phyloP scores from a whole-genome alignment of 2,113 vertebrate species.

The Thermophis baileyi region DNA sequence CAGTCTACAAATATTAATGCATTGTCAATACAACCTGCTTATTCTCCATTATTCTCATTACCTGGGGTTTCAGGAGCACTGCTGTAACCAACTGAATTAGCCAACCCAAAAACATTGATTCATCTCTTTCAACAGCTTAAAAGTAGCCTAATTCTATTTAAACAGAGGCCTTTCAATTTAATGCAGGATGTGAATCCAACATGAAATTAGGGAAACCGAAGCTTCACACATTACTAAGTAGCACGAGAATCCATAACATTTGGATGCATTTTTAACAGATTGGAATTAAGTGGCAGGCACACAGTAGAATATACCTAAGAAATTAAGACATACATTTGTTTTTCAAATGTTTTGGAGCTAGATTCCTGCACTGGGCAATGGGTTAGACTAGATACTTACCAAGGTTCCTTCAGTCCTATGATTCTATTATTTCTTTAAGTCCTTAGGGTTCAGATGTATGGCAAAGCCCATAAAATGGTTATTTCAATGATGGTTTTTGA shows the following conservation, averaged over 20 bases:
- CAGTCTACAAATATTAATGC: neutral
- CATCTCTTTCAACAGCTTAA: neutral
- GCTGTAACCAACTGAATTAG: neutral
- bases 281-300: neutral
- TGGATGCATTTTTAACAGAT: neutral
- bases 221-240: neutral
- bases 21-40: neutral
- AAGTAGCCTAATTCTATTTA: neutral
- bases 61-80: neutral
- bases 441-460: neutral
- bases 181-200: neutral
- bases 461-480: neutral
- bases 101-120: neutral
- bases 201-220: neutral
- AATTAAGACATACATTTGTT: neutral
- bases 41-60: neutral
- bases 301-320: neutral
- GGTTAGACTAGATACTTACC: neutral
- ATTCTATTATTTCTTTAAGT: neutral
- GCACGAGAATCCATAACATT: neutral
- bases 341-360: neutral
- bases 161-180: neutral
- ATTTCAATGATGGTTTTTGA: neutral
- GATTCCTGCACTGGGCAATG: neutral
- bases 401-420: neutral